Conservation (phyloP, 1,140 invertebrate species). For the Brachionus rotundiformis region DNA sequence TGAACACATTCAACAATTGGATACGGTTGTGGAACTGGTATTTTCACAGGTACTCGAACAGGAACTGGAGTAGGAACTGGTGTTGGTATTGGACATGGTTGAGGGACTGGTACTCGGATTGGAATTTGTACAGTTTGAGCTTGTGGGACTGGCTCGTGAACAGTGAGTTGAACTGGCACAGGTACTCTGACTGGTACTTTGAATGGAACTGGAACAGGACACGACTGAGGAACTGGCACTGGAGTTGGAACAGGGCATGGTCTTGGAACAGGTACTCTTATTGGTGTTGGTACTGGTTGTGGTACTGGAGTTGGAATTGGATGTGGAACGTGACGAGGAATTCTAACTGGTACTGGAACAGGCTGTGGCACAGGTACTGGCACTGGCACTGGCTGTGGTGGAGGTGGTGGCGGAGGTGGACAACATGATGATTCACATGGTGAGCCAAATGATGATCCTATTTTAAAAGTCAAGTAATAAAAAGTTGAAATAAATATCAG, state of each 20-base stretch:
- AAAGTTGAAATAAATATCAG: background rate
- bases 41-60: background rate
- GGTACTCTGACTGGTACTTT: background rate
- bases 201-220: background rate
- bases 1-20: background rate
- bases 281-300: background rate
- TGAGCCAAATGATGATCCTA: background rate
- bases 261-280: background rate
- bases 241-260: background rate
- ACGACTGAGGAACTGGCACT: slow-evolving; percentile 8
- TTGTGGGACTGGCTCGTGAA: background rate
- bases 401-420: background rate
- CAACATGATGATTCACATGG: background rate
- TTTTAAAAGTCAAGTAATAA: background rate
- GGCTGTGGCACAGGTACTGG: background rate
- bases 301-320: slow-evolving; percentile 9
- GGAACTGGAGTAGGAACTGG: background rate
- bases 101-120: background rate
- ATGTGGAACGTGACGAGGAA: background rate
- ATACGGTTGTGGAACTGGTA: background rate
- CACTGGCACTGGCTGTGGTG: background rate
- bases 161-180: background rate
- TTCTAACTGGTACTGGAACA: background rate
- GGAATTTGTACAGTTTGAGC: slow-evolving; percentile 6
- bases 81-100: background rate